Evolutionary conservation across 1,140 invertebrate genomes (phyloP).

Genomic region (Eufriesea mexicana): DNA sequence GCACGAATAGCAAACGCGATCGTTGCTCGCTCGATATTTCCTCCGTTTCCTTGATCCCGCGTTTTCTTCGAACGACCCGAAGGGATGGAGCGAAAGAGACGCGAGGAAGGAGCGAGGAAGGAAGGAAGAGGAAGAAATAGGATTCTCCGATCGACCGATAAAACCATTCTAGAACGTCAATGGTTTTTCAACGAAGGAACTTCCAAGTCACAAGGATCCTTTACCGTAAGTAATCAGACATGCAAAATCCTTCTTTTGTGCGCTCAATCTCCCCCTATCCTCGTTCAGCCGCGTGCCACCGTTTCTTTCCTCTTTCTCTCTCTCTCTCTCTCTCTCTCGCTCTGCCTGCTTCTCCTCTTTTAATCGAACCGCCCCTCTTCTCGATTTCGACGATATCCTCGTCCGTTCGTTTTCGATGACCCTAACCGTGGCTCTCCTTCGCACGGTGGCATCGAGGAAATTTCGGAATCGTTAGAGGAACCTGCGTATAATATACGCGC

Average conservation of each 20-base stretch:
- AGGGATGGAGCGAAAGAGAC: no score
- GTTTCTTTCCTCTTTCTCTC: neutral
- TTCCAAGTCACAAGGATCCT: conserved; percentile 62
- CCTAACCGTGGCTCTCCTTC: conserved; percentile 17
- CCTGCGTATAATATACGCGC: conserved; percentile 50
- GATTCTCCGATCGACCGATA: conserved; percentile 47
- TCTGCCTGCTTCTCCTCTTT: conserved; percentile 4
- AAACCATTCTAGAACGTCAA: conserved; percentile 54
- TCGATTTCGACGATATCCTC: conserved; percentile 62
- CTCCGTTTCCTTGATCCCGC: neutral
- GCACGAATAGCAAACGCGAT: conserved; percentile 16
- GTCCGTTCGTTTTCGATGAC: conserved; percentile 54
- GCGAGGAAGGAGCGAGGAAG: no score
- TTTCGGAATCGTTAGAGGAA: conserved; percentile 61
- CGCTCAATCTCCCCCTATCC: conserved; percentile 36
- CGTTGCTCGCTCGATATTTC: neutral
- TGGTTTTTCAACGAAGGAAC: conserved; percentile 61
- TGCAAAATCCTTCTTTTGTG: conserved; percentile 70
- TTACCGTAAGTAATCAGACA: conserved; percentile 69
- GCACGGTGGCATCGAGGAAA: conserved; percentile 27
- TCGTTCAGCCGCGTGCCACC: conserved; percentile 14
- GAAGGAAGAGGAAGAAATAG: conserved; percentile 21
- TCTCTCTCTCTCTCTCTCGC: neutral
- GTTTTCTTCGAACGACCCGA: neutral
- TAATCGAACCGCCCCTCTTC: conserved; percentile 59